These are phyloP conservation scores for Blastomussa wellsi DNA, from an alignment of 92 coral and sea anemone species.

Conservation along the genomic window DNA sequence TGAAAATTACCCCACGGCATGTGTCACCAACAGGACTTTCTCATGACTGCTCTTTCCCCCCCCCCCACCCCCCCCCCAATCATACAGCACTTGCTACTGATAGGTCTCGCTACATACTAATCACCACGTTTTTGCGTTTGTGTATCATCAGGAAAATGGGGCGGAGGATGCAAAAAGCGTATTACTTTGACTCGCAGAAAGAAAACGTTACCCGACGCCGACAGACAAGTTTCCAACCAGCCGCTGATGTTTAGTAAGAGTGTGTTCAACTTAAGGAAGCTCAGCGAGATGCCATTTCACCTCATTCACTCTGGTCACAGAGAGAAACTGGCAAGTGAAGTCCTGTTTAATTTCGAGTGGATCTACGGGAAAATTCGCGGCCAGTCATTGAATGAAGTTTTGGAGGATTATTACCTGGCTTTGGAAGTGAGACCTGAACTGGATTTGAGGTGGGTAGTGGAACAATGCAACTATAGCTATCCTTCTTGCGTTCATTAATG, in stretches of 20 bases:
- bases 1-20: too few species aligned
- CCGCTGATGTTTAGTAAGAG: constrained; percentile 75
- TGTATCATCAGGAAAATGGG: constrained; percentile 70
- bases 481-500: not conserved
- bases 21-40: not conserved
- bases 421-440: constrained; percentile 53
- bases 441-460: constrained; percentile 59
- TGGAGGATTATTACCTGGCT: constrained; percentile 68
- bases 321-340: constrained; percentile 53
- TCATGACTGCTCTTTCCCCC: not conserved
- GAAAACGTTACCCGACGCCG: constrained; percentile 85
- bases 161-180: constrained; percentile 77
- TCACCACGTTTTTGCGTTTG: not conserved
- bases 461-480: not conserved
- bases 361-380: constrained; percentile 67
- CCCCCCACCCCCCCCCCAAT: not conserved
- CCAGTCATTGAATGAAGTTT: constrained; percentile 69
- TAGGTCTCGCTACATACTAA: not conserved
- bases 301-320: constrained; percentile 55
- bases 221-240: constrained; percentile 79
- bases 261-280: constrained; percentile 79
- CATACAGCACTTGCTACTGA: not conserved
- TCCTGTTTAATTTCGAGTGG: constrained; percentile 86
- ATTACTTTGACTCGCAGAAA: constrained; percentile 74
- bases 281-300: constrained; percentile 80